Evolutionary conservation across 2,113 vertebrate genomes (phyloP), one percentile per base, ranked within the genome.

Genomic region (Tinamus guttatus): DNA sequence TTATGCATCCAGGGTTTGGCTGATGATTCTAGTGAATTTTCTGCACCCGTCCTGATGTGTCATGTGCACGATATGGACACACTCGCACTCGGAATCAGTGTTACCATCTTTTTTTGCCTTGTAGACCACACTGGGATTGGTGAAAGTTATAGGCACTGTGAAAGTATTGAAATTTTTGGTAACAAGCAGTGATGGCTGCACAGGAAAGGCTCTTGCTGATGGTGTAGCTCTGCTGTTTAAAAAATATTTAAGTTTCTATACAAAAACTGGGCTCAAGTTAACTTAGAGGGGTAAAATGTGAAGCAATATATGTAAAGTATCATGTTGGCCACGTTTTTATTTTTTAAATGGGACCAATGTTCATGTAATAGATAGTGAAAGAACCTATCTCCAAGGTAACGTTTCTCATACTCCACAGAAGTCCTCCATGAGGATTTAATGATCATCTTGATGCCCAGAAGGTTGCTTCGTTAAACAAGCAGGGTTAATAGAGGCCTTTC

Each of bases 211-310:
- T 70, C 85, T 75, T 4, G 6, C 11, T 83, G 47, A 38, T 49
- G 62, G 4, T 5, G 1, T 54, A 25, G 38, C 54, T 52, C 62
- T 45, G 20, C 63, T 67, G 36, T 78, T 93, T 11, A 79, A 59
- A 71, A 54, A 20, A 19, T 10, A 30, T 40, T 68, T 59, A 20
- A 84, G 73, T 38, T 93, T 71, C 65, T 59, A 8, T 81, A 21
- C 22, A 36, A 87, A 74, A 74, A 67, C 17, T 7, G 54, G 47
- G 14, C 59, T 75, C 11, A 54, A 22, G 36, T 67, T 47, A 75
- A 38, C 36, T 85, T 85, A 68, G 65, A 67, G 89, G 8, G 71
- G 60, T 68, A 71, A 87, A 11, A 43, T 67, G 87, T 40, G 87
- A 24, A 56, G 16, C 13, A 27, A 8, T 56, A 19, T 3, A 7